Percentiles rank a stretch among this genome's conserved stretches.
These are phyloP conservation scores for Desmodus rotundus DNA, from an alignment of 2,113 vertebrate species.

Conservation along the genomic window DNA sequence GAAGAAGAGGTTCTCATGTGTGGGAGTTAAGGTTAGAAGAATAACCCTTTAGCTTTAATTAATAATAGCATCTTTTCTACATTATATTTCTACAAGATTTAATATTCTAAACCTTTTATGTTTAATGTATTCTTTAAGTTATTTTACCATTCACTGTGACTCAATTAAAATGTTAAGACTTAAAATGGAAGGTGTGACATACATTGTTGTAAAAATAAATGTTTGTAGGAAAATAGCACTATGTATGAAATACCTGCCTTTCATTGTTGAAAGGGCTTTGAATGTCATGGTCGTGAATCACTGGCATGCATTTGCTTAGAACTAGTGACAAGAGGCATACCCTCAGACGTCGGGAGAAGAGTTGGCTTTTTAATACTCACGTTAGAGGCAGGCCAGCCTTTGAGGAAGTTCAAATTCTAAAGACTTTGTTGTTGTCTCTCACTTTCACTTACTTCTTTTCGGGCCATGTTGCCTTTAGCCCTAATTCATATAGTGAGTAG, in stretches of 20 bases:
- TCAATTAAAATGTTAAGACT: background rate
- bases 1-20: background rate
- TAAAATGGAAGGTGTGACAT: background rate
- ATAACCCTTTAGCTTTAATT: background rate
- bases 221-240: background rate
- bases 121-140: background rate
- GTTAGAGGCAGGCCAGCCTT: background rate
- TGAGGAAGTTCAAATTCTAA: background rate
- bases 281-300: background rate
- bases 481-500: background rate
- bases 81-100: background rate
- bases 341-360: background rate
- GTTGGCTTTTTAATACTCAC: background rate
- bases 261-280: background rate
- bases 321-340: background rate
- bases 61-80: background rate
- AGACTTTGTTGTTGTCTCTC: background rate
- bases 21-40: background rate
- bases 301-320: no score
- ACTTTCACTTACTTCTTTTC: background rate
- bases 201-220: background rate
- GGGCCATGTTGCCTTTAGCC: background rate
- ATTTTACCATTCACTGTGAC: background rate
- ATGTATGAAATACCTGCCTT: background rate
- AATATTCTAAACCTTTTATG: background rate